Evolutionary conservation across 1,140 invertebrate species (phyloP).

Genomic region (Brachionus rubens): DNA sequence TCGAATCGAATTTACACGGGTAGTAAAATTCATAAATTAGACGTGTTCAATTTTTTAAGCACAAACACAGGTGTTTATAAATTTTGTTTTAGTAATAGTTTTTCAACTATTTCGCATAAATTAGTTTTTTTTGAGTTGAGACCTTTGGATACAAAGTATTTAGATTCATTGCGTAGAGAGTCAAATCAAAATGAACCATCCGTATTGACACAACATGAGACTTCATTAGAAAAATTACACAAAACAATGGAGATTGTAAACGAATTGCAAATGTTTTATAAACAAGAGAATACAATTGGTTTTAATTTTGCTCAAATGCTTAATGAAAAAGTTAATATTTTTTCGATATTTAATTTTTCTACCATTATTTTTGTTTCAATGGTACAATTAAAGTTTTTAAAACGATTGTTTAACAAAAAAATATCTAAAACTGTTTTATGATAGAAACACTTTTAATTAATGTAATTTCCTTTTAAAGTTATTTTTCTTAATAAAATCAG

Average conservation of each 20-base stretch:
- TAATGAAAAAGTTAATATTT: neutral
- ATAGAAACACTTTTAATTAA: no score
- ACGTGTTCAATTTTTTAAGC: constrained; percentile 10
- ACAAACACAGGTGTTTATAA: neutral
- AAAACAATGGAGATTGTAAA: neutral
- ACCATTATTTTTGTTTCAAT: constrained; percentile 1
- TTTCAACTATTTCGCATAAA: constrained; percentile 32
- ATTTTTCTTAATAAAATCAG: no score
- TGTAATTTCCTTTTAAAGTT: no score
- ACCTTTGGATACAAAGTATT: neutral
- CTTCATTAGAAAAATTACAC: neutral
- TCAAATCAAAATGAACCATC: neutral
- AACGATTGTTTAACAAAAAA: neutral
- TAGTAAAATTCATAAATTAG: constrained; percentile 13
- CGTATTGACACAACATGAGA: neutral
- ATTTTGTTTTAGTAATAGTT: constrained; percentile 37
- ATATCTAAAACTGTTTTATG: neutral
- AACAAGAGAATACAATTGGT: neutral
- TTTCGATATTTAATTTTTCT: neutral
- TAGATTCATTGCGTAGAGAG: neutral
- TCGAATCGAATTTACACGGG: neutral
- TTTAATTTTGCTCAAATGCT: neutral
- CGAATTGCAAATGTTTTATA: neutral
- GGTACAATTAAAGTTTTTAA: constrained; percentile 1
- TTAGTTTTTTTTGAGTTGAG: constrained; percentile 24